Conservation (phyloP, 2,113 vertebrate species). For the Eretmochelys imbricata region DNA sequence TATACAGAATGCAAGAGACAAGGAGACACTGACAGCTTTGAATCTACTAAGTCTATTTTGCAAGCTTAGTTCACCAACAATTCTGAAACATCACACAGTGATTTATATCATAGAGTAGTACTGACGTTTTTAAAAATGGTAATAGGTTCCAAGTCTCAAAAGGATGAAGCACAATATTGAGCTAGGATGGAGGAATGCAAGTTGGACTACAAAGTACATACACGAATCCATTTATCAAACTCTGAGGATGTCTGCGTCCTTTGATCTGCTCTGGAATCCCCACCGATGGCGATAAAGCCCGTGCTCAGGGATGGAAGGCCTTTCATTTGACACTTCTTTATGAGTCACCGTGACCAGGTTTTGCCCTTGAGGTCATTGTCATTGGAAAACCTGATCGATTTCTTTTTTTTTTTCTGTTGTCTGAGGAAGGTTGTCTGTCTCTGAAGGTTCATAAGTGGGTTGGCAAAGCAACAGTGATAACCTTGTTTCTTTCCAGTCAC, state of each 20-base stretch:
- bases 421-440: background rate
- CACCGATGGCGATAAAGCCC: background rate
- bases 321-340: background rate
- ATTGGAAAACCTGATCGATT: background rate
- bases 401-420: background rate
- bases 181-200: background rate
- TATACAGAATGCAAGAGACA: background rate
- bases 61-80: background rate
- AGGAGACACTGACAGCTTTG: background rate
- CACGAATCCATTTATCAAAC: background rate
- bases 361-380: background rate
- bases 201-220: background rate
- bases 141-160: background rate
- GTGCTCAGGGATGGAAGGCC: background rate
- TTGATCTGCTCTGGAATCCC: background rate
- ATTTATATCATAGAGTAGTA: background rate
- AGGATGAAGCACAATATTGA: background rate
- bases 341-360: background rate
- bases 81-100: background rate
- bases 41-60: background rate
- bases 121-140: background rate
- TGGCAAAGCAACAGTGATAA: background rate
- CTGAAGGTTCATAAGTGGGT: background rate
- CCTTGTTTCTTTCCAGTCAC: background rate
- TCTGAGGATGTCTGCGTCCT: background rate